phyloP scores from a whole-genome alignment of 2,797 vertebrate species.

The Peromyscus attwateri region DNA sequence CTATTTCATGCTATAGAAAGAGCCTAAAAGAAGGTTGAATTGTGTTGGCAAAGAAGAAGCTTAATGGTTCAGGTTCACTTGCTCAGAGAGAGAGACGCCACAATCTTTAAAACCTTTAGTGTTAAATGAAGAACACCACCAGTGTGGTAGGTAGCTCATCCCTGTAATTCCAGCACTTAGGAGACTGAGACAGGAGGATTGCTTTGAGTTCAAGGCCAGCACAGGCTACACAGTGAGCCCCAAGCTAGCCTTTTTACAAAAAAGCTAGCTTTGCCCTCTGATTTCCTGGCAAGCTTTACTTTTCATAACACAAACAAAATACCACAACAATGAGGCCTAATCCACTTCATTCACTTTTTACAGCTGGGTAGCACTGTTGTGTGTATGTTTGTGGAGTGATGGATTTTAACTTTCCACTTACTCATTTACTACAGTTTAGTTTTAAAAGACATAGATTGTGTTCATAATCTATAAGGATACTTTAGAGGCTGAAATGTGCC shows the following conservation, averaged over 20 bases:
- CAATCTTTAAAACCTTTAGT: background rate
- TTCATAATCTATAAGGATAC: background rate
- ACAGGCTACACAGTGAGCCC: background rate
- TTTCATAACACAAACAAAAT: no score
- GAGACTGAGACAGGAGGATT: background rate
- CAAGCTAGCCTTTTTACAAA: background rate
- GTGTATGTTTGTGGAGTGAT: background rate
- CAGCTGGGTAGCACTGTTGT: background rate
- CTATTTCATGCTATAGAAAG: constrained; percentile 31
- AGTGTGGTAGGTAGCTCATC: no score
- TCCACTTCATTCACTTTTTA: background rate
- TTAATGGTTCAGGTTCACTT: background rate
- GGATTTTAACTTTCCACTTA: background rate
- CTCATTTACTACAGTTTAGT: background rate
- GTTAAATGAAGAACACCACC: constrained; percentile 30
- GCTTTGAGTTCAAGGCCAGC: background rate
- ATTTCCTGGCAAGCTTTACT: no score
- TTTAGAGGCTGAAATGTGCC: background rate
- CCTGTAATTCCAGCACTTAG: background rate
- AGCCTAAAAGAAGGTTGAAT: background rate
- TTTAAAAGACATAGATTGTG: background rate
- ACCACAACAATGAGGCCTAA: background rate
- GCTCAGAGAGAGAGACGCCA: background rate
- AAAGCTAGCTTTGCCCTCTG: no score
- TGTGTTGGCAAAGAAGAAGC: background rate